Percentiles rank a stretch among this genome's conserved stretches.
Conservation (phyloP, 2,113 vertebrate species). For the human region GRCh38 chr2:24808001-24808500, state of each 20-base stretch:
- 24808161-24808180: not conserved
- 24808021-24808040: not conserved
- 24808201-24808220: not conserved
- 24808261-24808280: too few species aligned
- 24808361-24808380: not conserved
- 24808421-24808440: not conserved
- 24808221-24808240: not conserved
- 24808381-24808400: not conserved
- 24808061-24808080: not conserved
- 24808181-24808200: not conserved
- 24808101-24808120: constrained; percentile 10
- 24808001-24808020: not conserved
- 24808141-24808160: not conserved
- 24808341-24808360: too few species aligned
- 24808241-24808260: too few species aligned
- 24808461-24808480: not conserved
- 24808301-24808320: not conserved
- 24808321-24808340: not conserved
- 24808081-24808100: not conserved
- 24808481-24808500: not conserved
- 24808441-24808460: not conserved
- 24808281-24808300: too few species aligned
- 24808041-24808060: not conserved
- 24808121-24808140: constrained; percentile 5
- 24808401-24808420: not conserved